phyloP scores from a whole-genome alignment of 2,113 vertebrate species.

The Pseudonaja textilis region DNA sequence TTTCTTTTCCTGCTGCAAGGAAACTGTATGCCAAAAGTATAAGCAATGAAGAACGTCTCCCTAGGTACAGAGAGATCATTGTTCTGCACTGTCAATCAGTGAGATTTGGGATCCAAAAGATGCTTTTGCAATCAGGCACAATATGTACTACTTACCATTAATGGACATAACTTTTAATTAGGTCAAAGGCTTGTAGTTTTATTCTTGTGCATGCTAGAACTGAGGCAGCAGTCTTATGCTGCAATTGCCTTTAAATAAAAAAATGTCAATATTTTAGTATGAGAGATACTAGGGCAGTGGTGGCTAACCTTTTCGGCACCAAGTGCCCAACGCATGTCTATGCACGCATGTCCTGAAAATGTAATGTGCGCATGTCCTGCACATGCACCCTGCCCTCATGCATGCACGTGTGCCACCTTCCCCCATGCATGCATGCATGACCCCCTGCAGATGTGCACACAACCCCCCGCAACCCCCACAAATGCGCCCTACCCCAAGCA shows the following conservation, averaged over 20 bases:
- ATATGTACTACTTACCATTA: background rate
- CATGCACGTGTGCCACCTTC: no score
- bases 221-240: background rate
- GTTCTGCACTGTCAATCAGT: background rate
- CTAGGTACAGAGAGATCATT: background rate
- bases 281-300: no score
- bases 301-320: no score
- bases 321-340: no score
- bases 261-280: background rate
- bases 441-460: no score
- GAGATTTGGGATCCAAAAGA: background rate
- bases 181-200: background rate
- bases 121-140: background rate
- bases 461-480: no score
- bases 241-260: background rate
- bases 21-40: background rate
- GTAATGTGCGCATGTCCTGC: no score
- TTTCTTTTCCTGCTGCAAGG: background rate
- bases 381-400: no score
- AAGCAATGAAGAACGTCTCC: background rate
- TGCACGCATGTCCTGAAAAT: no score
- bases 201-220: background rate
- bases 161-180: background rate
- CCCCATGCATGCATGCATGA: no score
- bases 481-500: no score